These are phyloP conservation scores for Myathropa florea DNA, from an alignment of 2,888 invertebrate genomes.

Conservation along the genomic window DNA sequence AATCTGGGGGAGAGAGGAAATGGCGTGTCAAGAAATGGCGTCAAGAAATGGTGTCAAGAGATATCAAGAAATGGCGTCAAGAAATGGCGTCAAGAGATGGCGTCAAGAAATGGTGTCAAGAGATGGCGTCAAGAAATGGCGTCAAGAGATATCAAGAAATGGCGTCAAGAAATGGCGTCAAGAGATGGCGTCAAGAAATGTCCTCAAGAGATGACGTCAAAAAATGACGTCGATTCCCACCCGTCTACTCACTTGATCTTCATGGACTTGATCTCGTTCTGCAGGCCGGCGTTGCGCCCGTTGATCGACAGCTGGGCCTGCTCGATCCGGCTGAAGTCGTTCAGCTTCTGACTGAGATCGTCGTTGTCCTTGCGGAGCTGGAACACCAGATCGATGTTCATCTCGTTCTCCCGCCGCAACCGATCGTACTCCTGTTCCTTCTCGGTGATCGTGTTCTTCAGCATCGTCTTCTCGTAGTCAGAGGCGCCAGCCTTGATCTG, in stretches of 20 bases:
- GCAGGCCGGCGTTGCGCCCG: conserved; percentile 88
- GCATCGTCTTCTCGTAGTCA: conserved; percentile 85
- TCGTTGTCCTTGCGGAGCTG: conserved; percentile 89
- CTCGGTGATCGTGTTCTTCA: conserved; percentile 87
- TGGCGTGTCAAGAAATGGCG: background rate
- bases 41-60: no score
- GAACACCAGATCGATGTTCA: conserved; percentile 87
- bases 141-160: no score
- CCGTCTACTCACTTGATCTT: conserved; percentile 82
- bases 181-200: no score
- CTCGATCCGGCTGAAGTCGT: conserved; percentile 91
- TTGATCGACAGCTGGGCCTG: conserved; percentile 90
- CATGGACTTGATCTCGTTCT: conserved; percentile 87
- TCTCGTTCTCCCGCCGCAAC: conserved; percentile 85
- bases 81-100: no score
- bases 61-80: no score
- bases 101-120: no score
- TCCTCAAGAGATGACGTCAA: no score
- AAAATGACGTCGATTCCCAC: conserved; percentile 72
- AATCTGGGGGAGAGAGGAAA: conserved; percentile 77
- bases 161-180: no score
- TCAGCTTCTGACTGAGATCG: conserved; percentile 89
- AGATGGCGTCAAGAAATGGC: no score
- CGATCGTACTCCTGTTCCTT: conserved; percentile 88
- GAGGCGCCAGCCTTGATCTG: conserved; percentile 74